phyloP scores from a whole-genome alignment of 1,140 invertebrate species.

The Linepithema humile region DNA sequence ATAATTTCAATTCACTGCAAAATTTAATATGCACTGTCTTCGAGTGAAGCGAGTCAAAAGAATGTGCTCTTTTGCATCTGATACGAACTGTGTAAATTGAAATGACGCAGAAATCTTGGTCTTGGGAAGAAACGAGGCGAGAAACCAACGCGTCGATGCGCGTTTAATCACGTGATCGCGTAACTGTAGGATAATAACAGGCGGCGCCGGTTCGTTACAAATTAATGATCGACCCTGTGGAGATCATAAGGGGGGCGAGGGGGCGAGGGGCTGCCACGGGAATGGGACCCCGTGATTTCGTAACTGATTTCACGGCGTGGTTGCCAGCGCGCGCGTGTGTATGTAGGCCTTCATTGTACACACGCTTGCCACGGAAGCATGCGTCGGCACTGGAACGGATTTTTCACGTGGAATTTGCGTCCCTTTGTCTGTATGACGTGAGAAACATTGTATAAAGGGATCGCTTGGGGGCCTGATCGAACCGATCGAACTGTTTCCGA shows the following conservation, averaged over 20 bases:
- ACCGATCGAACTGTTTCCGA: slow-evolving; percentile 71
- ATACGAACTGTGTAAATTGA: not conserved
- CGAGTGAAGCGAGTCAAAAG: not conserved
- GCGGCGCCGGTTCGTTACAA: slow-evolving; percentile 80
- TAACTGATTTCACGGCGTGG: slow-evolving; percentile 80
- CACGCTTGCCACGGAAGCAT: slow-evolving; percentile 23
- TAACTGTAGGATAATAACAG: slow-evolving; percentile 80
- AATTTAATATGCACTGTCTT: not conserved
- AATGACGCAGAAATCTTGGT: not conserved
- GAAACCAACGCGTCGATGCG: slow-evolving; percentile 22
- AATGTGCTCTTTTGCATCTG: not conserved
- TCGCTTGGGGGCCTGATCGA: slow-evolving; percentile 73
- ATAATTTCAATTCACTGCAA: not conserved
- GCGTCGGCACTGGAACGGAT: slow-evolving; percentile 68
- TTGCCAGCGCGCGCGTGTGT: slow-evolving; percentile 52
- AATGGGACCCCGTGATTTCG: slow-evolving; percentile 78
- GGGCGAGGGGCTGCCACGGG: slow-evolving; percentile 46
- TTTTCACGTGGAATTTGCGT: slow-evolving; percentile 76
- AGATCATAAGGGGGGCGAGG: not conserved
- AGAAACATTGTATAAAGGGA: slow-evolving; percentile 78
- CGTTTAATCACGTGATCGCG: slow-evolving; percentile 73
- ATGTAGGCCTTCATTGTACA: slow-evolving; percentile 37
- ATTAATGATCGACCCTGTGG: slow-evolving; percentile 79
- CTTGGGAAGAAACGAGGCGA: not conserved
- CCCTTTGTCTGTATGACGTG: slow-evolving; percentile 80